phyloP scores from a whole-genome alignment of 2,888 invertebrate genomes.

The Rhamnusium bicolor region DNA sequence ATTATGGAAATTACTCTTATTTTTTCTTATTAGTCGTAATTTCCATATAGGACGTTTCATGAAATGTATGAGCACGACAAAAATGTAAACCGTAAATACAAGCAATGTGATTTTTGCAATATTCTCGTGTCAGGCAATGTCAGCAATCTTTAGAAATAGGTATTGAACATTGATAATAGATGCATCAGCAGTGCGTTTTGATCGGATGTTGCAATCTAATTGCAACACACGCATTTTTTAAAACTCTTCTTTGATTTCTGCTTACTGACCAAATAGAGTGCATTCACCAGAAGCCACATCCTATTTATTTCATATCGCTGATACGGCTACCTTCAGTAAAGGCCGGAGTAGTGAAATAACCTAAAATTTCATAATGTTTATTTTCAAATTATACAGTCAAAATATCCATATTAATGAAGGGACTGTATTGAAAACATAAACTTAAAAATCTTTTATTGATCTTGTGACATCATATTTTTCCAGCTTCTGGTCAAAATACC shows the following conservation, averaged over 20 bases:
- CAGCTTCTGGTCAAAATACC: too few species aligned
- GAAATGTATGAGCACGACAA: slow-evolving; percentile 2
- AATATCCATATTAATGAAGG: not conserved
- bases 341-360: not conserved
- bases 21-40: not conserved
- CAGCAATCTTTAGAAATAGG: slow-evolving; percentile 39
- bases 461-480: too few species aligned
- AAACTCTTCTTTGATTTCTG: slow-evolving; percentile 59
- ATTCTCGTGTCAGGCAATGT: slow-evolving; percentile 34
- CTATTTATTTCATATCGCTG: slow-evolving; percentile 18
- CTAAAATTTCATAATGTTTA: not conserved
- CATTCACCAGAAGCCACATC: slow-evolving; percentile 53
- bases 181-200: slow-evolving; percentile 48
- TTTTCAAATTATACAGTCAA: not conserved
- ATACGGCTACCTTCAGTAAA: slow-evolving; percentile 1
- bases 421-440: too few species aligned
- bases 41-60: not conserved
- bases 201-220: slow-evolving; percentile 49
- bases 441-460: too few species aligned
- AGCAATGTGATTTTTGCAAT: slow-evolving; percentile 7
- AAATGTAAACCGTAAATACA: slow-evolving; percentile 4
- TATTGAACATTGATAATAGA: slow-evolving; percentile 51
- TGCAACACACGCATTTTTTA: slow-evolving; percentile 45
- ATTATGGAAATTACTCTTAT: not conserved
- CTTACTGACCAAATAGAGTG: slow-evolving; percentile 56